A percentile compares a stretch with the other conserved stretches of the same genome.
Conservation (phyloP, 2,888 invertebrate genomes). For the Liodrosophila aerea region DNA sequence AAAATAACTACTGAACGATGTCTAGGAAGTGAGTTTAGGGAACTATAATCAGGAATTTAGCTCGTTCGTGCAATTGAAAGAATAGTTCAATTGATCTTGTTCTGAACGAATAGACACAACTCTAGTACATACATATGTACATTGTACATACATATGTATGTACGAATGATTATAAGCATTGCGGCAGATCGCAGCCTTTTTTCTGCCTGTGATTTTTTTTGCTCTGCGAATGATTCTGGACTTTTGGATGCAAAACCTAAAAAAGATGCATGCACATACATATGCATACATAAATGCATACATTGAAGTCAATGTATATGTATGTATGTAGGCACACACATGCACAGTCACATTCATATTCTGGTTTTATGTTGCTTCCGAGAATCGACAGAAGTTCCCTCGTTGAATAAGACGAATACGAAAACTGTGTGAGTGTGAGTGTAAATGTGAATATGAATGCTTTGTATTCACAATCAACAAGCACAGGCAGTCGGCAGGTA, state of each 20-base stretch:
- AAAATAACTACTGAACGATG: too few relatives aligned
- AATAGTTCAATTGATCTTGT: too few relatives aligned
- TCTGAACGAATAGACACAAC: too few relatives aligned
- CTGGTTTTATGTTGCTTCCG: conserved; percentile 66
- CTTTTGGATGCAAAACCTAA: conserved; percentile 28
- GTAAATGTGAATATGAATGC: conserved; percentile 36
- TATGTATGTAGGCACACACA: conserved; percentile 3
- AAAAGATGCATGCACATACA: conserved; percentile 13
- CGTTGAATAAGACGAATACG: conserved; percentile 61
- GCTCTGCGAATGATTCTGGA: conserved; percentile 30
- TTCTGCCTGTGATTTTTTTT: conserved; percentile 10
- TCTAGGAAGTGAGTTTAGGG: too few relatives aligned
- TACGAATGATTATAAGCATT: neutral
- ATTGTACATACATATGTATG: neutral
- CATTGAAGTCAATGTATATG: conserved; percentile 1
- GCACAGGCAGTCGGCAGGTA: conserved; percentile 4
- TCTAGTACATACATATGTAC: too few relatives aligned
- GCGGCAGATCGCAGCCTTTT: conserved; percentile 11
- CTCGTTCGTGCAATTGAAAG: too few relatives aligned
- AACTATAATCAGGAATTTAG: too few relatives aligned
- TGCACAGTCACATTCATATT: conserved; percentile 16
- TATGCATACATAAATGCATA: conserved; percentile 2
- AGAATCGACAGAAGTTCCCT: conserved; percentile 60
- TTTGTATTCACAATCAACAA: conserved; percentile 33
- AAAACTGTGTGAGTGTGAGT: conserved; percentile 36